Percentiles rank a stretch among this genome's conserved stretches.
Evolutionary conservation across 2,888 invertebrate species (phyloP).

Genomic region (Acanthoscelides obtectus): DNA sequence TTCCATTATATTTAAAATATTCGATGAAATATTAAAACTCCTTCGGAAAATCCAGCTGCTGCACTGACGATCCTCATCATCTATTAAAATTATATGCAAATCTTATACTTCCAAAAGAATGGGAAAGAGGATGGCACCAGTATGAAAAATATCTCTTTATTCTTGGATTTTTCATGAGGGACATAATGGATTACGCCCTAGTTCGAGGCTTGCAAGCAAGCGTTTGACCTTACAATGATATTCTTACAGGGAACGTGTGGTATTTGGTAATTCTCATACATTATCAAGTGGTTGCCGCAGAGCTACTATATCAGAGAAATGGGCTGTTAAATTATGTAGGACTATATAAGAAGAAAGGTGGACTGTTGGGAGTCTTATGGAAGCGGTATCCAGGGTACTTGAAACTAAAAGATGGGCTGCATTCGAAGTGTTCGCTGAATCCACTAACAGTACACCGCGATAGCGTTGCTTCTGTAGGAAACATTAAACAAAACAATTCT

Average conservation of each 20-base stretch:
- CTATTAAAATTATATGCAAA: neutral
- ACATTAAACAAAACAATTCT: no score
- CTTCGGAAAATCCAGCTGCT: neutral
- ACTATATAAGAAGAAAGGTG: no score
- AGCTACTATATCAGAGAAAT: no score
- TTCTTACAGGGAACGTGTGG: neutral
- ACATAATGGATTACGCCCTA: neutral
- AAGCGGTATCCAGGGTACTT: no score
- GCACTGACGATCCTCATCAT: neutral
- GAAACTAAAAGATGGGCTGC: no score
- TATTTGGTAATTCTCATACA: neutral
- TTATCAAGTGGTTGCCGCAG: neutral
- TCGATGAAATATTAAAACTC: neutral
- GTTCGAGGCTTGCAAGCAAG: neutral
- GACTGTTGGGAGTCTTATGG: no score
- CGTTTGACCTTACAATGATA: neutral
- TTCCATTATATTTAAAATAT: neutral
- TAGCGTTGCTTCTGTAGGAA: no score
- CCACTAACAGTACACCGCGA: no score
- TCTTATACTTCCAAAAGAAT: neutral
- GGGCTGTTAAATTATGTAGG: no score
- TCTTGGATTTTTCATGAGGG: neutral
- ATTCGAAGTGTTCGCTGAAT: no score
- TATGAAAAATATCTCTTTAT: neutral
- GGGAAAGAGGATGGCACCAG: neutral